These are phyloP conservation scores for Isoperla grammatica DNA, from an alignment of 2,888 invertebrate genomes.

Conservation along the genomic window DNA sequence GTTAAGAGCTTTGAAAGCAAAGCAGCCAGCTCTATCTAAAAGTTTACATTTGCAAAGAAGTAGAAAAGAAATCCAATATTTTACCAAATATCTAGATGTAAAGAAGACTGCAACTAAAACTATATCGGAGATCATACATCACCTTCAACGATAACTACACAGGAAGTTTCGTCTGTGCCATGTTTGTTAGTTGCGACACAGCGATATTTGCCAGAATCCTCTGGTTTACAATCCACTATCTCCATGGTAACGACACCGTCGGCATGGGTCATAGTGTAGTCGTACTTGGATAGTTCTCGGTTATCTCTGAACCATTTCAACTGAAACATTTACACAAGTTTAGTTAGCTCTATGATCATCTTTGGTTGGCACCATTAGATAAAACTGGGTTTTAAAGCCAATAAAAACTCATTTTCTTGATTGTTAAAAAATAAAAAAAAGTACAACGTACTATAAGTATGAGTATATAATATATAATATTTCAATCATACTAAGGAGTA, in stretches of 20 bases:
- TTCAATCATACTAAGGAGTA: too few species aligned
- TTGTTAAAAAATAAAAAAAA: background rate
- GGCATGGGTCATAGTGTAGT: slow-evolving; percentile 84
- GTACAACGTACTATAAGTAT: background rate
- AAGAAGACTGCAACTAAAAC: too few species aligned
- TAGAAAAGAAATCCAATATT: too few species aligned
- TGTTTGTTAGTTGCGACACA: slow-evolving; percentile 91
- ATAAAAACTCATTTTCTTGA: background rate
- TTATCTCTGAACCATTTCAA: slow-evolving; percentile 75
- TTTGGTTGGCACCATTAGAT: background rate
- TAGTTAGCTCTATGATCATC: background rate
- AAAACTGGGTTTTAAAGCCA: background rate
- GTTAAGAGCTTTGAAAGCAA: too few species aligned
- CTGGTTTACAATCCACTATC: slow-evolving; percentile 88
- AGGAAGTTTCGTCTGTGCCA: slow-evolving; percentile 92
- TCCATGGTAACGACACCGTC: slow-evolving; percentile 97
- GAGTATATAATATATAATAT: too few species aligned
- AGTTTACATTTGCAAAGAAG: too few species aligned
- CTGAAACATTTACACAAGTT: slow-evolving; percentile 39
- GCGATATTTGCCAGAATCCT: slow-evolving; percentile 94
- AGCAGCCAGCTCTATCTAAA: too few species aligned
- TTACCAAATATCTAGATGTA: too few species aligned
- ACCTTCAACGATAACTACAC: slow-evolving; percentile 95
- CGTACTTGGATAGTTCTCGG: slow-evolving; percentile 82
- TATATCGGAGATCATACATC: slow-evolving; percentile 36